These are phyloP conservation scores for Calycopis cecrops DNA, from an alignment of 1,140 invertebrate genomes.

Conservation along the genomic window DNA sequence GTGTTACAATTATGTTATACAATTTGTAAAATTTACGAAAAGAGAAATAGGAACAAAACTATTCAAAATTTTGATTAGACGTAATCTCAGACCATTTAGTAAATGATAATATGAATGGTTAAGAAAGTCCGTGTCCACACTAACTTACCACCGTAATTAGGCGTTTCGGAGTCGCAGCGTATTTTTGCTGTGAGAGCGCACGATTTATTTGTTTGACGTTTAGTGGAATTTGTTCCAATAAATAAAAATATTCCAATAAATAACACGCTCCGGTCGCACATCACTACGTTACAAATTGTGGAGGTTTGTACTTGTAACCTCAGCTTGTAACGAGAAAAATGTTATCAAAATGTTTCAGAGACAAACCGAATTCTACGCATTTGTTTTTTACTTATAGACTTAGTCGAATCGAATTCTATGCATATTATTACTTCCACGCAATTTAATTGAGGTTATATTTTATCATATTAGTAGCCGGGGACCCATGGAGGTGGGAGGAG, in stretches of 20 bases:
- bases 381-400: too few relatives aligned
- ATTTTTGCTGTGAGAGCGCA: conserved; percentile 31
- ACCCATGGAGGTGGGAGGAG: too few relatives aligned
- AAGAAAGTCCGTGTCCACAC: conserved; percentile 30
- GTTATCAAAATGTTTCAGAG: not conserved
- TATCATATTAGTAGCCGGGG: too few relatives aligned
- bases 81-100: too few relatives aligned
- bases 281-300: conserved; percentile 20
- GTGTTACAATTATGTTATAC: too few relatives aligned
- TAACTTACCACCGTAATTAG: conserved; percentile 33
- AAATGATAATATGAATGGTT: not conserved
- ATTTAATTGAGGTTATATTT: too few relatives aligned
- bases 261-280: conserved; percentile 31
- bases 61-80: too few relatives aligned
- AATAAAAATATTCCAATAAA: conserved; percentile 41
- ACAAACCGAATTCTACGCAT: not conserved
- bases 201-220: conserved; percentile 53
- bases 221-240: conserved; percentile 42
- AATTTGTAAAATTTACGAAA: too few relatives aligned
- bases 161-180: conserved; percentile 27
- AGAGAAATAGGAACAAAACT: too few relatives aligned
- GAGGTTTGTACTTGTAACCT: conserved; percentile 1
- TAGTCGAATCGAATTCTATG: too few relatives aligned
- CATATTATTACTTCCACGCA: too few relatives aligned
- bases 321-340: not conserved